These are phyloP conservation scores for Lordiphosa mommai DNA, from an alignment of 1,140 invertebrate genomes.

Conservation along the genomic window DNA sequence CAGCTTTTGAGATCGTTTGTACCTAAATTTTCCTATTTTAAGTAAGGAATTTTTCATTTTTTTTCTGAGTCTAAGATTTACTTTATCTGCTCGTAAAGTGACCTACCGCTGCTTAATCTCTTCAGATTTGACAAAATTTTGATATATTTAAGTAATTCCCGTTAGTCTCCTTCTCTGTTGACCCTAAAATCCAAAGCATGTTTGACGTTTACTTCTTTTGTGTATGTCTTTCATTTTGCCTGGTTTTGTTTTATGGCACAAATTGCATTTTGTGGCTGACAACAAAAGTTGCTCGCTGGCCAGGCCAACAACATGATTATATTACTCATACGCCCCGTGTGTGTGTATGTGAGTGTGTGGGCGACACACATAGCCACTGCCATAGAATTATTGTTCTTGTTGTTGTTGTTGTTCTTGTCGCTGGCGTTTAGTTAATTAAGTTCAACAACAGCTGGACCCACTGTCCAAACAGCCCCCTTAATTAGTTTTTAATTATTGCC, in stretches of 20 bases:
- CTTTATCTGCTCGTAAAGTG: no score
- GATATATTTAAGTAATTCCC: no score
- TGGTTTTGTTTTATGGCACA: constrained; percentile 59
- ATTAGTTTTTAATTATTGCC: constrained; percentile 73
- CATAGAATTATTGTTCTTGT: constrained; percentile 47
- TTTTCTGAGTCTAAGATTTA: no score
- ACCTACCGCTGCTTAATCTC: no score
- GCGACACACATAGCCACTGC: constrained; percentile 29
- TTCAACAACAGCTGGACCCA: constrained; percentile 57
- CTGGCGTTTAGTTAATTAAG: constrained; percentile 71
- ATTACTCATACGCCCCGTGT: constrained; percentile 68
- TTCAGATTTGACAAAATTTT: no score
- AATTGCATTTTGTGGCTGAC: constrained; percentile 71
- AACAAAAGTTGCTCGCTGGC: constrained; percentile 52
- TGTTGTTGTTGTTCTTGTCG: constrained; percentile 23
- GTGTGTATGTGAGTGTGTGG: constrained; percentile 19
- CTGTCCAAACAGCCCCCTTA: constrained; percentile 36
- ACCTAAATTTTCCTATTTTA: no score
- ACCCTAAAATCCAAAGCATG: no score
- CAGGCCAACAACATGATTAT: constrained; percentile 67
- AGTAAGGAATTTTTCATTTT: no score
- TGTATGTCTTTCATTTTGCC: constrained; percentile 13
- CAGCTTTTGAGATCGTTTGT: no score
- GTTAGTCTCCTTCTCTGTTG: no score
- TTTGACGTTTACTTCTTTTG: no score